phyloP scores from a whole-genome alignment of 2,888 invertebrate genomes.

The Euzetes globulus region DNA sequence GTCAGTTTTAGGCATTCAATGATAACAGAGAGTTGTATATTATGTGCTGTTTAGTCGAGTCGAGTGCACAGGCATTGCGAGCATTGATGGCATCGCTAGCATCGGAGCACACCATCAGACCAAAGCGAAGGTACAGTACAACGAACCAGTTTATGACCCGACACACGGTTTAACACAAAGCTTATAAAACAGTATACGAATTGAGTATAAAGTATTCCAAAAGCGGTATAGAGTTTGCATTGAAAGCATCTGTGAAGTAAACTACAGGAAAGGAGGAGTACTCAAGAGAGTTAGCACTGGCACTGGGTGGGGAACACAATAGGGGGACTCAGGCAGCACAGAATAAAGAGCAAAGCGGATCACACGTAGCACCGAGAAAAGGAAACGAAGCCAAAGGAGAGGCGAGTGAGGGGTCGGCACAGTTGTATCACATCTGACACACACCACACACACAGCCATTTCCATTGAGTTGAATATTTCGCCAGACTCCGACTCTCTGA shows the following conservation, averaged over 20 bases:
- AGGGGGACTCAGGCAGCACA: background rate
- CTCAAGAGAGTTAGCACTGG: conserved; percentile 13
- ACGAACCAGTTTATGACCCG: conserved; percentile 28
- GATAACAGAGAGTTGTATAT: conserved; percentile 14
- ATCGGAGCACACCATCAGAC: background rate
- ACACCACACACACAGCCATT: conserved; percentile 21
- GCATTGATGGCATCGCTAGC: background rate
- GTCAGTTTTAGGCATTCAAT: conserved; percentile 21
- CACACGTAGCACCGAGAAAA: background rate
- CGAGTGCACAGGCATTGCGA: background rate
- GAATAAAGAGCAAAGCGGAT: conserved; percentile 5
- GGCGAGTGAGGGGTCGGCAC: background rate
- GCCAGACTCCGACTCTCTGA: background rate
- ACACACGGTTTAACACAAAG: background rate
- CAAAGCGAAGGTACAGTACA: background rate
- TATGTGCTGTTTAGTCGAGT: conserved; percentile 17
- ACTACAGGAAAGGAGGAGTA: conserved; percentile 23
- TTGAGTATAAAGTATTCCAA: background rate
- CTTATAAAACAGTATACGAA: background rate
- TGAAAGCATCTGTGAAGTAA: conserved; percentile 11
- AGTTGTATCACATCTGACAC: conserved; percentile 18
- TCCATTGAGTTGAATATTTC: conserved; percentile 20
- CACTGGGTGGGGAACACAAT: conserved; percentile 4
- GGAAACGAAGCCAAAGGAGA: background rate
- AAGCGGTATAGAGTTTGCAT: conserved; percentile 12